A percentile compares a stretch with the other conserved stretches of the same genome.
These are phyloP conservation scores for Rhinella marina DNA, from an alignment of 2,797 vertebrate species.

Conservation along the genomic window DNA sequence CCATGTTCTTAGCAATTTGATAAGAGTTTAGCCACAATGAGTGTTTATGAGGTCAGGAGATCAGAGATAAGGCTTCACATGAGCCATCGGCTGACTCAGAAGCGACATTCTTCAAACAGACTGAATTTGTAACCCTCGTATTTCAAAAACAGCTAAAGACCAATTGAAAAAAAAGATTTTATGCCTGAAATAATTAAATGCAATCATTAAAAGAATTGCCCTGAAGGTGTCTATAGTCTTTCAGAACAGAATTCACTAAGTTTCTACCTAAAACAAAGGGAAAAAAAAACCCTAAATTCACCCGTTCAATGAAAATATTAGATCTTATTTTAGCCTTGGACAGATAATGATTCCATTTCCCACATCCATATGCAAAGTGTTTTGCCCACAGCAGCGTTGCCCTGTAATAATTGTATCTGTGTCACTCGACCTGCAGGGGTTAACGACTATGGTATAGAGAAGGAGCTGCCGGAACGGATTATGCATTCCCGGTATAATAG, in stretches of 20 bases:
- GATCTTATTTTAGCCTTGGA: slow-evolving; percentile 1
- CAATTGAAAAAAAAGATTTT: too few species aligned
- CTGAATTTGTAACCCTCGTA: too few species aligned
- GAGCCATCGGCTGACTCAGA: too few species aligned
- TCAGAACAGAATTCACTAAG: background rate
- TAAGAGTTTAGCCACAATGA: too few species aligned
- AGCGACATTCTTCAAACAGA: too few species aligned
- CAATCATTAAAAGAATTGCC: too few species aligned
- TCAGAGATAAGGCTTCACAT: too few species aligned
- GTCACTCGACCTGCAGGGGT: slow-evolving; percentile 38
- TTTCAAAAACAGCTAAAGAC: too few species aligned
- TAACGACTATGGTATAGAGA: slow-evolving; percentile 23
- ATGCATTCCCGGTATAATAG: slow-evolving; percentile 43
- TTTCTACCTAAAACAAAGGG: background rate
- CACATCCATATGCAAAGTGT: slow-evolving; percentile 34
- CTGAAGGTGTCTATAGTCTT: too few species aligned
- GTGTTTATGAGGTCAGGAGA: too few species aligned
- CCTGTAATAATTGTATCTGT: slow-evolving; percentile 40
- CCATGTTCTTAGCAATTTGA: too few species aligned
- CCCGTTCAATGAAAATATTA: background rate
- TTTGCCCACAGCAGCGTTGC: slow-evolving; percentile 14
- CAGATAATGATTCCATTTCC: slow-evolving; percentile 14
- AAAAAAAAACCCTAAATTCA: background rate
- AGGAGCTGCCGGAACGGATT: slow-evolving; percentile 18
- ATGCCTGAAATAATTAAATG: too few species aligned